Evolutionary conservation across 2,113 vertebrate genomes (phyloP).

Genomic region (Cavia aperea): DNA sequence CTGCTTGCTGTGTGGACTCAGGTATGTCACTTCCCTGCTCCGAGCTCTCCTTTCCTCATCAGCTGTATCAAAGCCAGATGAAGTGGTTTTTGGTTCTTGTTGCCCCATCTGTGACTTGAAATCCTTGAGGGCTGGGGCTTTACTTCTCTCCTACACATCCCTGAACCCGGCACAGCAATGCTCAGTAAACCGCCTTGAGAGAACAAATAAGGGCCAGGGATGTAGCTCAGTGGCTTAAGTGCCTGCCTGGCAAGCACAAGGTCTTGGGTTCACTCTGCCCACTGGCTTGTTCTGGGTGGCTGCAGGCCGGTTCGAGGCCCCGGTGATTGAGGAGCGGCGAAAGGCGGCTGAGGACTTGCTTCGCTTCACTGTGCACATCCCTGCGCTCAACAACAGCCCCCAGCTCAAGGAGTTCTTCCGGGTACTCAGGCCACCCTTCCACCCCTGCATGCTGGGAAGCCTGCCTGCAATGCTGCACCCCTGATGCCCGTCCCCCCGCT

Average conservation of each 20-base stretch:
- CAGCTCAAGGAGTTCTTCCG: slow-evolving; percentile 92
- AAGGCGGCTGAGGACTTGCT: slow-evolving; percentile 85
- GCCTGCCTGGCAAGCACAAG: too few relatives aligned
- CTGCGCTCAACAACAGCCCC: slow-evolving; percentile 90
- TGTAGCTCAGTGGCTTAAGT: too few relatives aligned
- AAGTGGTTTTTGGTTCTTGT: not conserved
- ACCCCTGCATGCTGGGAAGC: not conserved
- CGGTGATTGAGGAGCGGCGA: slow-evolving; percentile 88
- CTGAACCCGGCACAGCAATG: not conserved
- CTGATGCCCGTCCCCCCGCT: not conserved
- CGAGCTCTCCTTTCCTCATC: not conserved
- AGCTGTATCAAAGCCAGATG: not conserved
- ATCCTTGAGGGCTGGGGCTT: not conserved
- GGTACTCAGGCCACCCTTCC: slow-evolving; percentile 58
- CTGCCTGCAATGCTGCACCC: not conserved
- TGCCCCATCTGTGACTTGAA: not conserved
- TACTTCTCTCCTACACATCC: not conserved
- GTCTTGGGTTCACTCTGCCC: too few relatives aligned
- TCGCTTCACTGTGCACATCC: slow-evolving; percentile 82
- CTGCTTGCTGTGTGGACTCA: slow-evolving; percentile 21
- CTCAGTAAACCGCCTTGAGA: not conserved
- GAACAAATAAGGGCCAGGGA: not conserved
- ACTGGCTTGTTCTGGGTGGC: not conserved
- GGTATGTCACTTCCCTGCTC: not conserved
- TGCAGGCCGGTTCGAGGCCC: slow-evolving; percentile 86